Conservation (phyloP, 1,140 invertebrate species). For the Halesus radiatus region DNA sequence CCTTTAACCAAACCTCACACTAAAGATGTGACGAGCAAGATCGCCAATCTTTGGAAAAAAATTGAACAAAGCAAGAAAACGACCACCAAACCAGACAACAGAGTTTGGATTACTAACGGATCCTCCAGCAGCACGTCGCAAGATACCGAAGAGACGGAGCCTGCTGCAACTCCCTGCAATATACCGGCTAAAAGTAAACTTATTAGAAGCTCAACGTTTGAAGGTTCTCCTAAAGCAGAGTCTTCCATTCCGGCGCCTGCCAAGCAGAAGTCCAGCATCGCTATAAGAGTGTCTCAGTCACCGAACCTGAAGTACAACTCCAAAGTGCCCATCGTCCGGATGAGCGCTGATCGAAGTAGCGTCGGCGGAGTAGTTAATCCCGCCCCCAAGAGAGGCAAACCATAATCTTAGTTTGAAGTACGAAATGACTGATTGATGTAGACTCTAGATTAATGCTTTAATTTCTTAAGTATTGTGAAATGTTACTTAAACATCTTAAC, state of each 20-base stretch:
- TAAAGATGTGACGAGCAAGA: slow-evolving; percentile 87
- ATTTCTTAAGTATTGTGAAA: slow-evolving; percentile 4
- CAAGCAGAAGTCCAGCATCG: slow-evolving; percentile 68
- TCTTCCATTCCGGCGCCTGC: slow-evolving; percentile 58
- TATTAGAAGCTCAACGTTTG: slow-evolving; percentile 80
- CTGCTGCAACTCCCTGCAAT: slow-evolving; percentile 58
- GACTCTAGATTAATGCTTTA: slow-evolving; percentile 22
- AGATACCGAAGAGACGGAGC: slow-evolving; percentile 40
- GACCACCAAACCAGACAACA: slow-evolving; percentile 73
- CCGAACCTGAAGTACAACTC: slow-evolving; percentile 43
- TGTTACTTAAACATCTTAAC: slow-evolving; percentile 6
- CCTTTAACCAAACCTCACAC: slow-evolving; percentile 67
- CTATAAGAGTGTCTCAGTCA: slow-evolving; percentile 60
- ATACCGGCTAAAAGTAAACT: slow-evolving; percentile 68
- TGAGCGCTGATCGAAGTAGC: not conserved
- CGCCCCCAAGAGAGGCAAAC: slow-evolving; percentile 29
- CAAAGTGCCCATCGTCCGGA: slow-evolving; percentile 49
- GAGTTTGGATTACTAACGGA: slow-evolving; percentile 74
- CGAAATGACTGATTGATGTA: slow-evolving; percentile 40
- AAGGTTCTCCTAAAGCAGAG: slow-evolving; percentile 69
- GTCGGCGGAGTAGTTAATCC: slow-evolving; percentile 13
- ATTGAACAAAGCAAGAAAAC: slow-evolving; percentile 82
- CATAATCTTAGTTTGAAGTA: slow-evolving; percentile 23
- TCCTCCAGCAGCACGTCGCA: slow-evolving; percentile 55
- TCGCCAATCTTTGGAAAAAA: slow-evolving; percentile 90